Conservation (phyloP, 30 jellyfish, hydroid and myxozoan species). For the Hydractinia symbiolongicarpus region DNA sequence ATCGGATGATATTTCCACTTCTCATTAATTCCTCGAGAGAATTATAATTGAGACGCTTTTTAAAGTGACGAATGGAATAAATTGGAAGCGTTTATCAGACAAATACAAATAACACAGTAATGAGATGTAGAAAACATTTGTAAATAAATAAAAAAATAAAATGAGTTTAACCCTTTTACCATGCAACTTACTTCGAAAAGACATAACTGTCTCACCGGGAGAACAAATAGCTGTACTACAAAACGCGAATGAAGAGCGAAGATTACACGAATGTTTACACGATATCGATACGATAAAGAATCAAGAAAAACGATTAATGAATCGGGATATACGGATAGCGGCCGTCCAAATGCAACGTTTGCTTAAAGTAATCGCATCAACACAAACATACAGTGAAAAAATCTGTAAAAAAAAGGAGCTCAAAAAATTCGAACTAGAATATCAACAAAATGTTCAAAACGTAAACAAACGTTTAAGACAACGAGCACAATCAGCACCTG, state of each 20-base stretch:
- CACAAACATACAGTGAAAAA: conserved; percentile 1
- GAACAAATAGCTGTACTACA: background rate
- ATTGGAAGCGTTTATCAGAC: too few relatives aligned
- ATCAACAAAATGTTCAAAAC: background rate
- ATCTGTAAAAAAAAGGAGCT: conserved; percentile 1
- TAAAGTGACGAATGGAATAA: too few relatives aligned
- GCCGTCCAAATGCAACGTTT: background rate
- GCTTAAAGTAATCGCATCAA: background rate
- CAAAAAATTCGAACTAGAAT: background rate
- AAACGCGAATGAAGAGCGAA: conserved; percentile 22
- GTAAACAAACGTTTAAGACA: background rate
- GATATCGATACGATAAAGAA: background rate
- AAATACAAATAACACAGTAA: too few relatives aligned
- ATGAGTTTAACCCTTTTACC: conserved; percentile 1
- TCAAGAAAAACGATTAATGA: conserved; percentile 12
- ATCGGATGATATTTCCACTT: too few relatives aligned
- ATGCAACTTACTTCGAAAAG: conserved; percentile 2
- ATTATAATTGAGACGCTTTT: too few relatives aligned
- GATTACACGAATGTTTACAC: background rate
- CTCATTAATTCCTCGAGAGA: too few relatives aligned
- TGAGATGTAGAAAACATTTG: background rate
- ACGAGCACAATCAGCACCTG: background rate
- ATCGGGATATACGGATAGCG: background rate
- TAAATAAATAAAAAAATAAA: background rate
- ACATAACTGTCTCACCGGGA: background rate